Evolutionary conservation across 2,797 vertebrate genomes (phyloP), one percentile per base, ranked within the genome.

Genomic region (Craterocephalus amniculus): DNA sequence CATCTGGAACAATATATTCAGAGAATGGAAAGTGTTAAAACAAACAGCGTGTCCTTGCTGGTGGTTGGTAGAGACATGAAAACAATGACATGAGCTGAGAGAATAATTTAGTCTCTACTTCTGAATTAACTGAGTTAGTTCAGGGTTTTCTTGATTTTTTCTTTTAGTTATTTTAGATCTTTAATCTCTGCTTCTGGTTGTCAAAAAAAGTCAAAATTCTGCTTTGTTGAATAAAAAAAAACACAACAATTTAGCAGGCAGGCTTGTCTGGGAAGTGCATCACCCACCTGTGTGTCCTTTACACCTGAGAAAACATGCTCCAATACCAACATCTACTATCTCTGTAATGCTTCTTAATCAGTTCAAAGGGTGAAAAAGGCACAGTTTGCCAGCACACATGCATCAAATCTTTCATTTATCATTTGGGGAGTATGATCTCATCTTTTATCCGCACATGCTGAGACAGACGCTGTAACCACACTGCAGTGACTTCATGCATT

Each of bases 371-470:
- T 58, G 72, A 61, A 57, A 63, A 49, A 48, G 57, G 48, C 18
- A 6, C 6, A 24, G 38, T 58, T 73, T 83, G 72, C 74, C 83
- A 79, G 59, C 63, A 55, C 73, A 80, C 72, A 54, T 74, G 48
- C 58, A 22, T 72, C 76, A 76, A 35, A 69, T 84, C 74, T 89
- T 88, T 91, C 71, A 83, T 92, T 87, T 82, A 72, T 83, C 76
- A 63, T 67, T 84, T 59, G 74, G 73, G 73, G 72, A 82, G 55
- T 67, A 78, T 93, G 93, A 94, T 77, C 88, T 94, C 90, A 93
- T 92, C 67, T 80, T 89, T 72, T 64, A 85, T 68, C 72, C 78
- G 48, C 88, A 87, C 91, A 91, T 91, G 93, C 89, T 91, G 89
- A 92, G 92, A 93, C 92, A 78, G 20, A 66, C 43, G 60, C 87